These are phyloP conservation scores for Atta cephalotes DNA, from an alignment of 1,140 invertebrate genomes.

Conservation along the genomic window DNA sequence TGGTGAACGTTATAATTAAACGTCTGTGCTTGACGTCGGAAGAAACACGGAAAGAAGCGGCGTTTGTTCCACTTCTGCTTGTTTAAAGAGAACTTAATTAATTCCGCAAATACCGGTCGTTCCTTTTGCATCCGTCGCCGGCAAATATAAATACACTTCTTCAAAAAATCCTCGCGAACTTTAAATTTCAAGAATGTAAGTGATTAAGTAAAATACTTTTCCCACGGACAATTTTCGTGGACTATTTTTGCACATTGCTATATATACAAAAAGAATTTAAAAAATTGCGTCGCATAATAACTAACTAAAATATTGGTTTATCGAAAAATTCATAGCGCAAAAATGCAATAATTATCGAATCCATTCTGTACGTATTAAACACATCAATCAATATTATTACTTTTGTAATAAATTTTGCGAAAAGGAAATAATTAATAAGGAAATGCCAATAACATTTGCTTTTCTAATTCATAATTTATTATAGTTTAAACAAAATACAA, in stretches of 20 bases:
- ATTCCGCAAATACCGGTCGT: slow-evolving; percentile 26
- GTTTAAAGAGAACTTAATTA: slow-evolving; percentile 45
- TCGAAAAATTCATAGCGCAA: neutral
- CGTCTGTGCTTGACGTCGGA: slow-evolving; percentile 35
- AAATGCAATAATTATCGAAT: slow-evolving; percentile 12
- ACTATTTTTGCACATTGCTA: neutral
- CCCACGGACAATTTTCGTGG: neutral
- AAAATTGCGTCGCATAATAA: neutral
- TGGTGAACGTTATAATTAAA: slow-evolving; percentile 55
- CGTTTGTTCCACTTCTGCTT: slow-evolving; percentile 38
- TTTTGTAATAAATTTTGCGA: neutral
- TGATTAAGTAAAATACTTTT: neutral
- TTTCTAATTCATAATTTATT: neutral
- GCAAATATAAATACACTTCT: neutral
- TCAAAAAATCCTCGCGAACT: slow-evolving; percentile 17
- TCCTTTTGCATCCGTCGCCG: neutral
- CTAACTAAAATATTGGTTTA: slow-evolving; percentile 1
- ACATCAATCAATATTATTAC: slow-evolving; percentile 12
- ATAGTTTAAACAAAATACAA: neutral
- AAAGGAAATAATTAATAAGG: slow-evolving; percentile 5
- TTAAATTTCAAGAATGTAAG: neutral
- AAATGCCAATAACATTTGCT: slow-evolving; percentile 2
- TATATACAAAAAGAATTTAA: neutral
- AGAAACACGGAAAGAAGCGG: slow-evolving; percentile 29
- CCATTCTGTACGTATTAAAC: neutral